Conservation (phyloP, 2,888 invertebrate genomes). For the Leptinotarsa tumamoca region DNA sequence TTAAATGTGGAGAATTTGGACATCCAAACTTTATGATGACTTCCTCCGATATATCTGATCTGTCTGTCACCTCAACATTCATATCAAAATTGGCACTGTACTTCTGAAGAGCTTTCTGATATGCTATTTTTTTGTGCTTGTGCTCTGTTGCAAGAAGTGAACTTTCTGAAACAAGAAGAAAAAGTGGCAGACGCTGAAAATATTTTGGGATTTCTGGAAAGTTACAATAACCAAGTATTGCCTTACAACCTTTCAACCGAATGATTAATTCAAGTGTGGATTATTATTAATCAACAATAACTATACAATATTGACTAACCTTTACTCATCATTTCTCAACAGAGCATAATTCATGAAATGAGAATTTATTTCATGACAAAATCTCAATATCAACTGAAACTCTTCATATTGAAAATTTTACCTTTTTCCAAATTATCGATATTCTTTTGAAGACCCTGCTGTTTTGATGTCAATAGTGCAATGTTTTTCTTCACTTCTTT, state of each 20-base stretch:
- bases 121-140: constrained; percentile 14
- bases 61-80: constrained; percentile 9
- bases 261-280: no score
- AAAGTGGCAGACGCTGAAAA: background rate
- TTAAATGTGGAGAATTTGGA: background rate
- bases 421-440: constrained; percentile 17
- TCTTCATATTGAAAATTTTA: background rate
- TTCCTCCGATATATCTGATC: background rate
- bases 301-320: no score
- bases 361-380: no score
- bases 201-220: no score
- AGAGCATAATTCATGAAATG: background rate
- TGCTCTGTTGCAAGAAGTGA: constrained; percentile 2
- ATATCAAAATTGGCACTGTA: constrained; percentile 12
- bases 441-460: background rate
- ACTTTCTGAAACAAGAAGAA: constrained; percentile 5
- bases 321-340: background rate
- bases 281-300: no score
- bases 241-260: no score
- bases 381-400: no score
- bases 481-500: constrained; percentile 2
- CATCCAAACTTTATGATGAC: background rate
- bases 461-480: constrained; percentile 6
- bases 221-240: no score
- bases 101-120: constrained; percentile 18